A percentile compares a stretch with the other conserved stretches of the same genome.
Evolutionary conservation across 1,140 invertebrate species (phyloP).

Genomic region (Bombus breviceps): DNA sequence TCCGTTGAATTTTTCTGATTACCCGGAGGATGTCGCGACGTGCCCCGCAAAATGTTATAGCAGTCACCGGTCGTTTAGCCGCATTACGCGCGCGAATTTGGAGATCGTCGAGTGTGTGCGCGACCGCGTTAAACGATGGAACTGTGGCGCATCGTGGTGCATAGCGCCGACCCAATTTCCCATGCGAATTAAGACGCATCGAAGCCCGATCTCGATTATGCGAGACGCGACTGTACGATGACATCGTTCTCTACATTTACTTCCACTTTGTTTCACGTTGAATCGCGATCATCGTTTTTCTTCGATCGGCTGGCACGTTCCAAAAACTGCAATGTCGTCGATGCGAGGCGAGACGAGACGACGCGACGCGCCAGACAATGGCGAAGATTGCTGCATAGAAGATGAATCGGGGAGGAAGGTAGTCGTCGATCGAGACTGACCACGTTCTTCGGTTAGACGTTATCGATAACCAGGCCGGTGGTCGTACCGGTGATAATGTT

Average conservation of each 20-base stretch:
- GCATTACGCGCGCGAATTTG: not conserved
- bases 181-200: conserved; percentile 34
- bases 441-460: conserved; percentile 2
- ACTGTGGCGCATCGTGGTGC: conserved; percentile 58
- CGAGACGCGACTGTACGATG: not conserved
- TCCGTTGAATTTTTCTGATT: too few species aligned
- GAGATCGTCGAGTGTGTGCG: not conserved
- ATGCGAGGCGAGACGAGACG: too few species aligned
- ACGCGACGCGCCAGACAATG: not conserved
- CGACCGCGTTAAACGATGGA: conserved; percentile 27
- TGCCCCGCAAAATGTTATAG: not conserved
- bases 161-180: conserved; percentile 52
- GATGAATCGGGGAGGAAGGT: not conserved
- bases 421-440: not conserved
- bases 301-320: not conserved
- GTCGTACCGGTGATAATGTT: conserved; percentile 11
- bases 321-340: not conserved
- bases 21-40: too few species aligned
- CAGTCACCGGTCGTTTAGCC: not conserved
- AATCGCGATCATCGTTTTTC: not conserved
- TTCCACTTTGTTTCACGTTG: not conserved
- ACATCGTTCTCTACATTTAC: too few species aligned
- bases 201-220: not conserved
- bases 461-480: conserved; percentile 21
- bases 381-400: not conserved